Evolutionary conservation across 2,888 invertebrate species (phyloP), one percentile per base, ranked within the genome.

Genomic region (Pheosia tremula): DNA sequence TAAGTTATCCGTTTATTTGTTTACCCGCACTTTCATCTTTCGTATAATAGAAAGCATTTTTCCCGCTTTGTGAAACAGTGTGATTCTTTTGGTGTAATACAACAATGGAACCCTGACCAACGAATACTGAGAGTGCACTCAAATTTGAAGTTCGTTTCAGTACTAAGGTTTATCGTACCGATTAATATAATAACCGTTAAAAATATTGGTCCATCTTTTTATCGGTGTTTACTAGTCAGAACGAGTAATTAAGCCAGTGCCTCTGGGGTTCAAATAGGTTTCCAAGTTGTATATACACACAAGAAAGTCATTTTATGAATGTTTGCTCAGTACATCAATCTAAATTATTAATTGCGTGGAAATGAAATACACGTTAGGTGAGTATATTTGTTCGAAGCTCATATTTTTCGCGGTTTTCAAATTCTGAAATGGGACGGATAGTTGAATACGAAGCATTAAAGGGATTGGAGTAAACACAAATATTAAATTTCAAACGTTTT

Each of bases 1-100:
- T 60, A 67, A 71, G 73, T 70, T 63, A 63, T 70, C 57, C 49
- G 37, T 45, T 63, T 63, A 66, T 70, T 73, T 72, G 69, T 72
- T 68, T 54, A 41, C 24, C 41, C 11, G 58, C 36, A 8, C 61
- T 37, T 54, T 58, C 54, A 47, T 63, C 61, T 60, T 60, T 67
- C 43, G 9, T 47, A 4, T 59, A 53, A 50, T 39, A 53, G 41
- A 13, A 57, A 70, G 43, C 10, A 43, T 43, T 9, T 43, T 9
- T 8, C 43, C 9, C 24, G 24, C 24, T 24, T 24, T 24, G 24
- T 41, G 41, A 43, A 43, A 43, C 0, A 9, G 10, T 43, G 9
- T 2, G 9, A 43, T 43, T 24, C 2, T 24, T 24, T 2, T 24
- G 24, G 24, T 24, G 24, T 24, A 24, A 24, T 24, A 0, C 24